Evolutionary conservation across 2,113 vertebrate genomes (phyloP).

Genomic region (Mormoops blainvillei): DNA sequence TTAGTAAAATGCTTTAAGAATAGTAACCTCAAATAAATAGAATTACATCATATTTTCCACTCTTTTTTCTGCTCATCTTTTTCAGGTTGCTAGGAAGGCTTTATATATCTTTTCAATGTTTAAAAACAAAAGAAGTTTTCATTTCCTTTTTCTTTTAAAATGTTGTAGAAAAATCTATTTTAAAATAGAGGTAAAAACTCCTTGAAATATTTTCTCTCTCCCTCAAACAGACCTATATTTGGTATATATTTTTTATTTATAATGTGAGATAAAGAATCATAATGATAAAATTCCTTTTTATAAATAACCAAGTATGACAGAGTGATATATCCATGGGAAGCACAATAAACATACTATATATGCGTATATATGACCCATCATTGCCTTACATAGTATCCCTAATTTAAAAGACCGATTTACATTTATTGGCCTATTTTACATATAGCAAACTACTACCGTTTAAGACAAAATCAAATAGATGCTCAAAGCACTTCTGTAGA

Average conservation of each 20-base stretch:
- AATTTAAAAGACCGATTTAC: slow-evolving; percentile 13
- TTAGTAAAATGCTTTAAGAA: neutral
- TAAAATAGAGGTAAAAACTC: neutral
- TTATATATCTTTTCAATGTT: slow-evolving; percentile 14
- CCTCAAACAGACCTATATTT: neutral
- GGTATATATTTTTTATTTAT: neutral
- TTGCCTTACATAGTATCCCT: neutral
- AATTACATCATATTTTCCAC: neutral
- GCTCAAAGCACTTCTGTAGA: neutral
- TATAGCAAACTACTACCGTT: neutral
- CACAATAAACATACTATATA: neutral
- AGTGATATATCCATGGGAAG: neutral
- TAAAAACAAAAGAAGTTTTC: neutral
- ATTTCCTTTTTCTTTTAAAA: neutral
- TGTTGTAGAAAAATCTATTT: neutral
- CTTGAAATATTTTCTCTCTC: neutral
- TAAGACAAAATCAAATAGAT: neutral
- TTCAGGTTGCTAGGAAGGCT: neutral
- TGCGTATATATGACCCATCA: neutral
- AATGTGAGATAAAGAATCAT: neutral
- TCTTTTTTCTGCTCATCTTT: neutral
- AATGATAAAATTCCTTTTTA: neutral
- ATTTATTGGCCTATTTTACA: slow-evolving; percentile 1
- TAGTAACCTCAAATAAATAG: neutral
- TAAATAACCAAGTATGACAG: neutral